Percentiles rank a stretch among this genome's conserved stretches.
These are phyloP conservation scores for Pionites leucogaster DNA, from an alignment of 2,113 vertebrate genomes.

Conservation along the genomic window DNA sequence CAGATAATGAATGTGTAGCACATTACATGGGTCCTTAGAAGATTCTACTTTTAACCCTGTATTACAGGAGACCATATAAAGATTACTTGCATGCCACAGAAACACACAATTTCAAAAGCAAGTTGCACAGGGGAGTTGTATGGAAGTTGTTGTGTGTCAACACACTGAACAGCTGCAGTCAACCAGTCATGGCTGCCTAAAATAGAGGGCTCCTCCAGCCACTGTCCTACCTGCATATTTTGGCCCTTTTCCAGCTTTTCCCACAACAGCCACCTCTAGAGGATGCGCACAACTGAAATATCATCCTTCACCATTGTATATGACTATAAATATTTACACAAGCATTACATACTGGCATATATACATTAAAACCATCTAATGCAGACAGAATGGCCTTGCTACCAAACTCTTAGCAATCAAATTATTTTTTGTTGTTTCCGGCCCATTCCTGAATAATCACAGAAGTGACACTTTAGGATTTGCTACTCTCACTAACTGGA, in stretches of 20 bases:
- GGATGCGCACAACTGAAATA: background rate
- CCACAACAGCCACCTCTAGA: background rate
- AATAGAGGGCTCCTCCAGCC: background rate
- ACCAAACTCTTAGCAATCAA: background rate
- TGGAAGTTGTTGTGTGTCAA: background rate
- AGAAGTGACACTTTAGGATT: background rate
- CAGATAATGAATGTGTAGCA: fast-evolving
- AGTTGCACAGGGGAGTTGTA: background rate
- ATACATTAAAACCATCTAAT: background rate
- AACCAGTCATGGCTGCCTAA: background rate
- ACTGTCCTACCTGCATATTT: background rate
- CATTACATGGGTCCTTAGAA: fast-evolving
- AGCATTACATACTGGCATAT: background rate
- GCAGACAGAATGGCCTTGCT: background rate
- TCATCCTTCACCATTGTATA: background rate
- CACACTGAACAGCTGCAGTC: background rate
- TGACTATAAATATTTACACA: background rate
- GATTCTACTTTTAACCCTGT: background rate
- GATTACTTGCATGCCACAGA: background rate
- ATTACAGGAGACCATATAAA: background rate
- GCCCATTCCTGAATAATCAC: background rate
- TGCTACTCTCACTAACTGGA: background rate
- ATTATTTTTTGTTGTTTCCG: background rate
- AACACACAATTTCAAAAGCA: background rate
- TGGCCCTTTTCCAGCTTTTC: background rate